A percentile compares a stretch with the other conserved stretches of the same genome.
phyloP scores from a whole-genome alignment of 2,113 vertebrate species.

The Rhinoderma darwinii region DNA sequence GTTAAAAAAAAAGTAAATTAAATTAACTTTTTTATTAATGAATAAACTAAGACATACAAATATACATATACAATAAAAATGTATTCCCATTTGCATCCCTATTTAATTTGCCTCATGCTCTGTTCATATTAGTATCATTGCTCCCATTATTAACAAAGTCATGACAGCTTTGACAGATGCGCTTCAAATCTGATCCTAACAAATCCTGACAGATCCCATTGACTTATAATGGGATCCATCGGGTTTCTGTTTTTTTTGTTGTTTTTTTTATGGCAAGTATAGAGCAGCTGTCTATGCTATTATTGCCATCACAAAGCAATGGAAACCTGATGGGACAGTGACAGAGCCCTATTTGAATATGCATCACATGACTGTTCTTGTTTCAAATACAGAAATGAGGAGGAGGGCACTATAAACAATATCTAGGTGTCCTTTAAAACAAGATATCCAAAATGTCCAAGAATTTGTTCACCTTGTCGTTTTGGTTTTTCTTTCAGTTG shows the following conservation, averaged over 20 bases:
- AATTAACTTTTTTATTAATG: not conserved
- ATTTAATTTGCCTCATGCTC: not conserved
- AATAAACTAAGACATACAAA: not conserved
- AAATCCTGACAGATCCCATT: not conserved
- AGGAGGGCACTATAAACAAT: not conserved
- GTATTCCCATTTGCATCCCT: not conserved
- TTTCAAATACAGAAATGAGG: not conserved
- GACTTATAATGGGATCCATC: not conserved
- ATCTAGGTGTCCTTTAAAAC: not conserved
- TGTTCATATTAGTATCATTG: not conserved
- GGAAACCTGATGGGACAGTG: not conserved
- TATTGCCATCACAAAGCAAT: not conserved
- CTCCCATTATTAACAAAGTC: not conserved
- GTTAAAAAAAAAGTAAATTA: not conserved
- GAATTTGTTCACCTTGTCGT: not conserved
- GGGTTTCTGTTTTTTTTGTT: not conserved
- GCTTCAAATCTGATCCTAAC: too few relatives aligned
- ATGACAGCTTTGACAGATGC: not conserved
- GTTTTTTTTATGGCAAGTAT: not conserved
- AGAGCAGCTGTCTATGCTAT: too few relatives aligned
- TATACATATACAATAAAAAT: not conserved
- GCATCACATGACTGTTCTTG: not conserved
- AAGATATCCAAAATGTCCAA: not conserved
- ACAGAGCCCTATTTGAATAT: too few relatives aligned
- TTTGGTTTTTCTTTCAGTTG: not conserved